Evolutionary conservation across 2,797 vertebrate genomes (phyloP).

Genomic region (Gymnoscopelus microlampas): DNA sequence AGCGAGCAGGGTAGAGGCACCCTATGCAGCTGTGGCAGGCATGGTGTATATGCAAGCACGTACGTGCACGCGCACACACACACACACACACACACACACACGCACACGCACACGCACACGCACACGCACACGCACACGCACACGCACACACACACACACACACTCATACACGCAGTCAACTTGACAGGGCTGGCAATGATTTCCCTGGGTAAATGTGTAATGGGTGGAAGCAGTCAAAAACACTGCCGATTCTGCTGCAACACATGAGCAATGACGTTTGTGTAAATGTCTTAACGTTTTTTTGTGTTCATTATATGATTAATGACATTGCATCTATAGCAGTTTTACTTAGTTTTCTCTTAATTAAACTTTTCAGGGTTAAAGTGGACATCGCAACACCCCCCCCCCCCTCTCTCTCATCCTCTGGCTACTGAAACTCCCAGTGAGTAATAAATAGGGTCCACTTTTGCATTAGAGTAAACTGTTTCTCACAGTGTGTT

Average conservation of each 20-base stretch:
- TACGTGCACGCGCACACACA: neutral
- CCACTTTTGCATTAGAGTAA: constrained; percentile 18
- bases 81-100: constrained; percentile 1
- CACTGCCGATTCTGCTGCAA: constrained; percentile 49
- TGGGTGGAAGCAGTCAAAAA: constrained; percentile 56
- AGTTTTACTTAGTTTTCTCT: constrained; percentile 6
- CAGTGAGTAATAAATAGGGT: constrained; percentile 16
- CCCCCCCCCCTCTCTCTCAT: neutral
- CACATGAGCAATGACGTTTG: constrained; percentile 51
- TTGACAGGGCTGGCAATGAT: constrained; percentile 67
- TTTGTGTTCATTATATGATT: constrained; percentile 19
- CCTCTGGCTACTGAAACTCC: constrained; percentile 11
- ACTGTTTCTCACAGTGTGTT: constrained; percentile 4
- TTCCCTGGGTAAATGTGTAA: constrained; percentile 69
- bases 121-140: constrained; percentile 18
- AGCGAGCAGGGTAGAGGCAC: constrained; percentile 51
- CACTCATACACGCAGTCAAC: constrained; percentile 29
- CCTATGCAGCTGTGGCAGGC: constrained; percentile 46
- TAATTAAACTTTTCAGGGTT: constrained; percentile 15
- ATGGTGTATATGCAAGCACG: constrained; percentile 41
- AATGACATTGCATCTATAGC: constrained; percentile 33
- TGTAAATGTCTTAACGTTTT: constrained; percentile 44
- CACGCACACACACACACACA: constrained; percentile 19
- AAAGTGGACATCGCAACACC: neutral
- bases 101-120: constrained; percentile 5